These are phyloP conservation scores for Phyllostomus hastatus DNA, from an alignment of 2,113 vertebrate species.

Conservation along the genomic window DNA sequence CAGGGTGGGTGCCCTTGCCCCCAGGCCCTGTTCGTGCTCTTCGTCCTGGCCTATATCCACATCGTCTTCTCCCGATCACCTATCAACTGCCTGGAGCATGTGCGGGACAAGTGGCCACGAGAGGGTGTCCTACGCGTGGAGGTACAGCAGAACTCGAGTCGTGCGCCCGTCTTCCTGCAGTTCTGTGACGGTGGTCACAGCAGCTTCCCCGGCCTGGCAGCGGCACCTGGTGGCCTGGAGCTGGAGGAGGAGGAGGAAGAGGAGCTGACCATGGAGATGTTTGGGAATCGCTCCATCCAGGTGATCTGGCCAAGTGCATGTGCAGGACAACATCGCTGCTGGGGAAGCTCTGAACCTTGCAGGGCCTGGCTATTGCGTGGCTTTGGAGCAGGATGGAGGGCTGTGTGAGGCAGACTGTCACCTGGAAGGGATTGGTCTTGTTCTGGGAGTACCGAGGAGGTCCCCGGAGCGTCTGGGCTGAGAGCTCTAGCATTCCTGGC, in stretches of 20 bases:
- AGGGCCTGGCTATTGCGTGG: background rate
- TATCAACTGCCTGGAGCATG: slow-evolving; percentile 95
- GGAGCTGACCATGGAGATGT: slow-evolving; percentile 93
- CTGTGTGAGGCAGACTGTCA: background rate
- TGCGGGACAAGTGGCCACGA: slow-evolving; percentile 94
- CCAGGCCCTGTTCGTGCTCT: slow-evolving; percentile 95
- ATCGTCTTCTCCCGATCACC: slow-evolving; percentile 97
- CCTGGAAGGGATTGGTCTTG: background rate
- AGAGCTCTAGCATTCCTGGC: background rate
- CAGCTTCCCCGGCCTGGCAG: slow-evolving; percentile 83
- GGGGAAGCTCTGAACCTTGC: background rate
- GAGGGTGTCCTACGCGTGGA: slow-evolving; percentile 96
- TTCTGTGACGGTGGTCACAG: slow-evolving; percentile 84
- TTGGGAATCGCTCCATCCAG: slow-evolving; percentile 92
- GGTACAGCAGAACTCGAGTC: slow-evolving; percentile 94
- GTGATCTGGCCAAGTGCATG: slow-evolving; percentile 59
- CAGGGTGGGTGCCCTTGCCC: background rate
- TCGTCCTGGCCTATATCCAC: slow-evolving; percentile 98
- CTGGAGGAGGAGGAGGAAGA: slow-evolving; percentile 88
- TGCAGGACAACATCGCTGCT: background rate
- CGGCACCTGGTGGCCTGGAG: slow-evolving; percentile 76
- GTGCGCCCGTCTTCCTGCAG: slow-evolving; percentile 92
- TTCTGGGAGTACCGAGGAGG: background rate
- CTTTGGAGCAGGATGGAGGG: background rate
- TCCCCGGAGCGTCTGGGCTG: accelerated